A percentile compares a stretch with the other conserved stretches of the same genome.
Evolutionary conservation across 2,797 vertebrate genomes (phyloP).

Genomic region (Buphagus erythrorhynchus): DNA sequence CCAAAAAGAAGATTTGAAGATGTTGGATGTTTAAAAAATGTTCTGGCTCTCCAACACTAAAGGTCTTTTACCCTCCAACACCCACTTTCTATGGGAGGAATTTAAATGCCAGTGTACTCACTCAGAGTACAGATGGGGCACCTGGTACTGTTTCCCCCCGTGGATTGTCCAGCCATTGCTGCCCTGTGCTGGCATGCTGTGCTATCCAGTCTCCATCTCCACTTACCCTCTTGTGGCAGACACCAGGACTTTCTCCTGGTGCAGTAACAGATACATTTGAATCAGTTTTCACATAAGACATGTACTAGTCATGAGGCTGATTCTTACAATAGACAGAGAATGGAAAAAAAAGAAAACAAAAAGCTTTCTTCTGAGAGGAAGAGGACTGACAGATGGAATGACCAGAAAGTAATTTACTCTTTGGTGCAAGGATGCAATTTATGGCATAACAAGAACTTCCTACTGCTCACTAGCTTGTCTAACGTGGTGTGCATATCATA

Average conservation of each 20-base stretch:
- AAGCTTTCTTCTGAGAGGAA: background rate
- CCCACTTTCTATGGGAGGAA: background rate
- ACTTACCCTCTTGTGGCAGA: background rate
- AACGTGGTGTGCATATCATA: fast-evolving
- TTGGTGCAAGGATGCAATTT: background rate
- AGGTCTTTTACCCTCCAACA: background rate
- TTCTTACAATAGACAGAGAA: background rate
- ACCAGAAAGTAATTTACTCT: background rate
- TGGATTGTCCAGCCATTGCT: background rate
- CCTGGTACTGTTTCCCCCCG: background rate
- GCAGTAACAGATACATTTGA: background rate
- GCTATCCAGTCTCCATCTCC: background rate
- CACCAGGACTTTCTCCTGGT: background rate
- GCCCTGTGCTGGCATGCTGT: background rate
- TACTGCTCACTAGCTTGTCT: background rate
- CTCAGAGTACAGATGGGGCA: background rate
- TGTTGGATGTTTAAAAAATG: background rate
- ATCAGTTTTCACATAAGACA: background rate
- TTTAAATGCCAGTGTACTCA: background rate
- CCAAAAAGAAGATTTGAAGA: background rate
- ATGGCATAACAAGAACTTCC: background rate
- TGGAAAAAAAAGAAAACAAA: background rate
- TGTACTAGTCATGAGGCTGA: background rate
- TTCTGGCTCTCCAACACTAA: background rate
- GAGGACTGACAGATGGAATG: background rate